Base-by-base conservation (phyloP, 2,113 vertebrate species). In the Colius striatus region DNA sequence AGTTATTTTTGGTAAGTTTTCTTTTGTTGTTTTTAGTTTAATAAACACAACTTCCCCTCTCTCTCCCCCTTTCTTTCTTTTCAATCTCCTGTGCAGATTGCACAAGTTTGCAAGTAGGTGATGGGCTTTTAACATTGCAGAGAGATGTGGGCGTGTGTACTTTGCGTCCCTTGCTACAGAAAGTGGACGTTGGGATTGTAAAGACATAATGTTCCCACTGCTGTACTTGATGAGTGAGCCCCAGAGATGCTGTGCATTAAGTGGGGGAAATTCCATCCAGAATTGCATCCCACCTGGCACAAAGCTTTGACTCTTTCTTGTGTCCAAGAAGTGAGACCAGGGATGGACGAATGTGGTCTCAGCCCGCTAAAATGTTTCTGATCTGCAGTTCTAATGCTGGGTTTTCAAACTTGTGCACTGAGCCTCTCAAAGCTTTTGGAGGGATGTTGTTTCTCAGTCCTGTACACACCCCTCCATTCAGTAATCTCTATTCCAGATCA, bases 1-100 rank as follows among this genome's bases (percentile, higher is more conserved):
- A 90, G 82, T 91, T 92, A 87, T 75, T 89, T 96, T 94, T 43
- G 89, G 97, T 97, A 96, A 97, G 92, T 89, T 67, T 4, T 81
- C 34, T 76, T 55, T 51, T 43, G 21, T 26, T 18, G 30, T 57
- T 57, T 57, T 66, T 10, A 4, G n/a, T 45, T 45, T 45, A 54
- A 86, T 67, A 38, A 11, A 15, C n/a, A 16, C 26, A 45, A 32
- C 21, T 13, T 27, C 12, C 30, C 26, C 27, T 27, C 27, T 23
- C 11, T 19, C 25, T 79, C 29, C 55, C 5, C 38, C 30, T 38
- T 17, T 65, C 43, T 65, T 60, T 94, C 71, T 94, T 38, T 87
- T 41, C 57, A 66, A 34, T 63, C 29, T 55, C 29, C 43, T n/a
- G 18, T 89, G 88, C 66, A 60, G 66, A 48, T 84, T 84, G 65